Evolutionary conservation across 2,113 vertebrate genomes (phyloP), one percentile per base, ranked within the genome.

Genomic region (Malurus elegans): DNA sequence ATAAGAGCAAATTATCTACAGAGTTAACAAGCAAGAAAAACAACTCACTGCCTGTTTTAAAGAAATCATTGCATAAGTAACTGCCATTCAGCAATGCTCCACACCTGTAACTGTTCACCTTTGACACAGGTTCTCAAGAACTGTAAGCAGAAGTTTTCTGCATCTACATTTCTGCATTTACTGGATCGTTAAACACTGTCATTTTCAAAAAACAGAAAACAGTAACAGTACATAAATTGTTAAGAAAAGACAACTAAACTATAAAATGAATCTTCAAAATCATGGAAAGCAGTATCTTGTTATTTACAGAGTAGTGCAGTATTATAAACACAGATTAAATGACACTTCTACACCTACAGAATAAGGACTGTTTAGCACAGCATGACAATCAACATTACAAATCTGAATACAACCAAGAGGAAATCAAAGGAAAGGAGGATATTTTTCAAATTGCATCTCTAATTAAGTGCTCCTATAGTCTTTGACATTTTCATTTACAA

Each of bases 301-400:
- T 96, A 91, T 95, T 94, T 96, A 96, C 96, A 96, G 76, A 94
- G 28, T 91, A 94, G 75, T 95, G 78, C 79, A 96, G 74, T 57
- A 94, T 66, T 94, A 96, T 62, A 93, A 96, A 97, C 80, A 94
- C 13, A 88, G 84, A 62, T 61, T 69, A 76, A 78, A 95, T 73
- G 88, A 87, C 76, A 90, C 36, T 57, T 87, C 92, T 92, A 95
- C 87, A 94, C 42, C 71, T 92, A 94, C 57, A 91, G 53, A 88
- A 94, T 21, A 92, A 92, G 93, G 73, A 48, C 80, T 40, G 74
- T 81, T 96, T 93, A 95, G 61, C 54, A 67, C 20, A 85, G 53
- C 51, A 62, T 75, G 78, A 95, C 75, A 60, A 50, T 81, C n/a
- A 53, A 86, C 47, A 45, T 71, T 61, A 67, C 48, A 61, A 61